Base-by-base conservation (phyloP, 2,888 invertebrate genomes). In the Drosophila lutescens region DNA sequence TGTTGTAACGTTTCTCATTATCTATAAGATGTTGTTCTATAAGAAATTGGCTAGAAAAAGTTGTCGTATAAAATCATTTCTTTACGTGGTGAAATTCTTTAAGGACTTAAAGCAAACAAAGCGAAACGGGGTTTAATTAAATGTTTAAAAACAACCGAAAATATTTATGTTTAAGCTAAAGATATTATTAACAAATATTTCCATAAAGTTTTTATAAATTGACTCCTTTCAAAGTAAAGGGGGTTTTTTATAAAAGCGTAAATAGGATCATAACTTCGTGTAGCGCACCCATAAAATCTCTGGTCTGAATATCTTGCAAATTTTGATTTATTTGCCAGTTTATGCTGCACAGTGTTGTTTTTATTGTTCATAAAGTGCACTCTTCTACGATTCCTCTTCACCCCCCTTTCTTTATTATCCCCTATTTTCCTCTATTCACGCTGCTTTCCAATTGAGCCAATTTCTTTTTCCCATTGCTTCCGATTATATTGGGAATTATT, bases 381-480 rank as follows among this genome's bases (percentile, higher is more conserved):
- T 53, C 49, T 50, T 40, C 26, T 51, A 47, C 49, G 43, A 51
- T 60, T 41, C 41, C 59, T 12, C 36, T 44, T 58, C 36, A 10
- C 56, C 47, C 47, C 34, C 61, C 69, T 55, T 53, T 60, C 44
- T 38, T 36, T 38, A 38, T 59, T 55, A 43, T 44, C 17, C 62
- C 44, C 36, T 32, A 26, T 49, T 53, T 36, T 13, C 26, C 47
- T 43, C 72, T 70, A 49, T 62, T 49, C 70, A 51, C 59, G 74
- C 74, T 58, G 77, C 74, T 86, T 78, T 79, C 75, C 86, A 83
- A 83, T 86, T 84, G 83, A 83, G 83, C 80, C 86, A 84, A 84
- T 84, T 86, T 86, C 74, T 74, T 74, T 53, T 83, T 83, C 69
- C 70, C 81, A 84, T 83, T 84, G 80, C 84, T 86, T 83, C 83